A percentile compares a stretch with the other conserved stretches of the same genome.
phyloP scores from a whole-genome alignment of 2,113 vertebrate genomes.

The Nycticebus coucang region DNA sequence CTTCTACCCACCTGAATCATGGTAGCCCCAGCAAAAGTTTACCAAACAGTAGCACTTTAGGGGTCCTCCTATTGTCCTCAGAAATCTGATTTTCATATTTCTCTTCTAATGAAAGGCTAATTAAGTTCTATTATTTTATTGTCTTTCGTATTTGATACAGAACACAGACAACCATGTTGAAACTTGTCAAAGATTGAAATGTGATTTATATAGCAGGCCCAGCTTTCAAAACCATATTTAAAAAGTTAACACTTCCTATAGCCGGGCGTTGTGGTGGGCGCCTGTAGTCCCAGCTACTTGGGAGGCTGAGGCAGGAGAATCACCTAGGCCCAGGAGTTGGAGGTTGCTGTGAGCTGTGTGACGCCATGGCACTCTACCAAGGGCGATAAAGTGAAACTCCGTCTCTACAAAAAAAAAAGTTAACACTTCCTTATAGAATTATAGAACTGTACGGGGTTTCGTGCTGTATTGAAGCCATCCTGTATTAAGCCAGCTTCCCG shows the following conservation, averaged over 20 bases:
- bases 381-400: no score
- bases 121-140: slow-evolving; percentile 11
- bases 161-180: not conserved
- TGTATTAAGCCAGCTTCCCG: slow-evolving; percentile 17
- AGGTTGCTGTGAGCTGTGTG: no score
- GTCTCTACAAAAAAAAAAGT: no score
- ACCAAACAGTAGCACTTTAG: not conserved
- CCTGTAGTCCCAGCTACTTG: no score
- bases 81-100: slow-evolving; percentile 37
- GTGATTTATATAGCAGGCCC: not conserved
- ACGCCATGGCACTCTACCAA: no score
- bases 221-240: not conserved
- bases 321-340: no score
- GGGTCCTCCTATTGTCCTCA: not conserved
- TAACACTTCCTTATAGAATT: slow-evolving; percentile 12
- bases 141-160: slow-evolving; percentile 9
- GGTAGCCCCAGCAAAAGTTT: not conserved
- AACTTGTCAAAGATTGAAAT: slow-evolving; percentile 45
- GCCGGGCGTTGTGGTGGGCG: no score
- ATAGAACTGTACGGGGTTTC: not conserved
- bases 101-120: not conserved
- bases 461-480: not conserved
- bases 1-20: not conserved
- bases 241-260: slow-evolving; percentile 13
- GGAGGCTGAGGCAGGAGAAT: no score